These are phyloP conservation scores for Sycophaga agraensis DNA, from an alignment of 1,140 invertebrate species.

Conservation along the genomic window DNA sequence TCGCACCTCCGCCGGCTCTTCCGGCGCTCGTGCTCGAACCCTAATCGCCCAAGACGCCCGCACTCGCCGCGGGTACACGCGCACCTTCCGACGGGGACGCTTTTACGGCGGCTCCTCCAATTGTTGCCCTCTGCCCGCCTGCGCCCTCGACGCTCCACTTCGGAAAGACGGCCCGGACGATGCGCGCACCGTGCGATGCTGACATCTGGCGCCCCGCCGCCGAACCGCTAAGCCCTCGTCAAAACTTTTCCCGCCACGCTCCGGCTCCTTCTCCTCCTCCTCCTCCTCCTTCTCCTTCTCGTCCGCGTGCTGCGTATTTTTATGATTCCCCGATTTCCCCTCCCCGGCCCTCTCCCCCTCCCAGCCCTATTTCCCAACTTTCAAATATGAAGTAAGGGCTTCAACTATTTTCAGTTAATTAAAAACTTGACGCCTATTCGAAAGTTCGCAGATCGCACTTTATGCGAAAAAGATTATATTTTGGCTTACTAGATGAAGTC, in stretches of 20 bases:
- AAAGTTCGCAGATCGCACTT: too few species aligned
- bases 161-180: too few species aligned
- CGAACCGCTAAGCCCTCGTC: background rate
- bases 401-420: constrained; percentile 28
- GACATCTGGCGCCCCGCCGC: constrained; percentile 31
- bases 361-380: constrained; percentile 16
- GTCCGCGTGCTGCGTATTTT: background rate
- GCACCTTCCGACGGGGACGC: background rate
- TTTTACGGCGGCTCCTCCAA: too few species aligned
- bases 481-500: too few species aligned
- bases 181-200: constrained; percentile 35
- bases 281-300: background rate
- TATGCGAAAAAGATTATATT: too few species aligned
- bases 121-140: background rate
- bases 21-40: background rate
- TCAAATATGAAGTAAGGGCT: constrained; percentile 24
- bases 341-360: background rate
- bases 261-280: background rate
- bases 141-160: background rate
- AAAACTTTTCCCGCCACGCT: constrained; percentile 1
- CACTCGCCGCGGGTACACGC: background rate
- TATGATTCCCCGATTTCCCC: background rate
- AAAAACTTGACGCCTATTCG: constrained; percentile 28
- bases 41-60: constrained; percentile 34
- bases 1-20: too few species aligned